These are phyloP conservation scores for Ceuthmochares aereus DNA, from an alignment of 2,113 vertebrate genomes.

Conservation along the genomic window DNA sequence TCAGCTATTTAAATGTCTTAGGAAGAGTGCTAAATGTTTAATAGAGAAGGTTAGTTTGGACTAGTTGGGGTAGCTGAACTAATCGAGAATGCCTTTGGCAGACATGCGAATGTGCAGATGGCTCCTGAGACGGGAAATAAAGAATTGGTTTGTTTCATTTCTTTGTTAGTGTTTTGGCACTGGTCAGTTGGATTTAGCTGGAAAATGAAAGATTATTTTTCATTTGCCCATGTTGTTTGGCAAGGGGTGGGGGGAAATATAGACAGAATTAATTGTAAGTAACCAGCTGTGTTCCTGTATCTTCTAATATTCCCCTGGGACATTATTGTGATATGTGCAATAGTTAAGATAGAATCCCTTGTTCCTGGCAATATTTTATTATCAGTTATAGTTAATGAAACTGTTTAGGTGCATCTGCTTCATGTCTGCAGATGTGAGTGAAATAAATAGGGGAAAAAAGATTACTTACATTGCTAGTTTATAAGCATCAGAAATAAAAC, in stretches of 20 bases:
- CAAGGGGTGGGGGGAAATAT: neutral
- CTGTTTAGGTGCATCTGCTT: conserved; percentile 48
- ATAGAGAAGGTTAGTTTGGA: neutral
- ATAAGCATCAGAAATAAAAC: conserved; percentile 1
- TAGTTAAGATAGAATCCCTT: conserved; percentile 16
- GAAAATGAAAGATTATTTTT: conserved; percentile 32
- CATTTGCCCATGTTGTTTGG: neutral
- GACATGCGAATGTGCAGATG: conserved; percentile 31
- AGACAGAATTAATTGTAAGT: neutral
- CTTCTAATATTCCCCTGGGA: neutral
- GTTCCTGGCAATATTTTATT: conserved; percentile 39
- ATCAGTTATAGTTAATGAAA: conserved; percentile 28
- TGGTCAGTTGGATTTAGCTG: neutral
- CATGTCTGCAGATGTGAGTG: conserved; percentile 5
- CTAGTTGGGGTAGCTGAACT: conserved; percentile 38
- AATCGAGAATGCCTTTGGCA: conserved; percentile 14
- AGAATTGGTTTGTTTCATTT: neutral
- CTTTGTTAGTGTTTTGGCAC: conserved; percentile 29
- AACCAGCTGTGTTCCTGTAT: conserved; percentile 17
- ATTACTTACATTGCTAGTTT: neutral
- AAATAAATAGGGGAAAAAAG: neutral
- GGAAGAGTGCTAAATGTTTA: conserved; percentile 29
- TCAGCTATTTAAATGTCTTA: conserved; percentile 24
- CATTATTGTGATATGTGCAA: neutral
- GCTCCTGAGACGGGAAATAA: conserved; percentile 32